Base-by-base conservation (phyloP, 2,888 invertebrate genomes). In the Exocentrus adspersus region DNA sequence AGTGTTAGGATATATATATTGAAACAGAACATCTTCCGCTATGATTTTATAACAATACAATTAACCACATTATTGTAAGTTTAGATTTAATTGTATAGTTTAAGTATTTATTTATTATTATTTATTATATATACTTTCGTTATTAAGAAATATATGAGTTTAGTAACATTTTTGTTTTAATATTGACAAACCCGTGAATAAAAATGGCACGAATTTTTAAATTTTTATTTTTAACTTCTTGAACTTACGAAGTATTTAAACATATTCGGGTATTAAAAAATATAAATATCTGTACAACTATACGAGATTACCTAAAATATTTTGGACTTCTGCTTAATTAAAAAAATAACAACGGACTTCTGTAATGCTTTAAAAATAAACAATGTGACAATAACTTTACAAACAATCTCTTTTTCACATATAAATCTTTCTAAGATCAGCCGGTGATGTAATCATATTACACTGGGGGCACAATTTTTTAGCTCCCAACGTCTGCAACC, bases 381-480 rank as follows among this genome's bases (percentile, higher is more conserved):
- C 54, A 32, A 17, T 50, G 56, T n/a, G n/a, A n/a, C n/a, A n/a
- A n/a, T n/a, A n/a, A n/a, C n/a, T n/a, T n/a, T n/a, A n/a, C n/a
- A n/a, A n/a, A n/a, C n/a, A n/a, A n/a, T n/a, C n/a, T n/a, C 12
- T 45, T 21, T 54, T 46, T 87, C 86, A 95, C 88, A 96, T 91
- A 81, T 93, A 96, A 79, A 97, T 94, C 77, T 93, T 87, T 70
- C 96, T 84, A 56, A 97, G 84, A 83, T 97, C 94, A 60, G 91
- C 86, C 0, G 95, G 90, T 0, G 94, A 92, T 6, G 96, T 96
- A 73, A 96, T 95, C 80, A 93, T 92, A 84, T 95, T 96, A 82
- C 96, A 97, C 79, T 96, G 95, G 0, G 96, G 97, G 79, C 96
- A 97, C n/a, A 95, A 87, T 80, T 96, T 96, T 84, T 96, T 94